These are phyloP conservation scores for Dynastes maya DNA, from an alignment of 2,888 invertebrate genomes.

Conservation along the genomic window DNA sequence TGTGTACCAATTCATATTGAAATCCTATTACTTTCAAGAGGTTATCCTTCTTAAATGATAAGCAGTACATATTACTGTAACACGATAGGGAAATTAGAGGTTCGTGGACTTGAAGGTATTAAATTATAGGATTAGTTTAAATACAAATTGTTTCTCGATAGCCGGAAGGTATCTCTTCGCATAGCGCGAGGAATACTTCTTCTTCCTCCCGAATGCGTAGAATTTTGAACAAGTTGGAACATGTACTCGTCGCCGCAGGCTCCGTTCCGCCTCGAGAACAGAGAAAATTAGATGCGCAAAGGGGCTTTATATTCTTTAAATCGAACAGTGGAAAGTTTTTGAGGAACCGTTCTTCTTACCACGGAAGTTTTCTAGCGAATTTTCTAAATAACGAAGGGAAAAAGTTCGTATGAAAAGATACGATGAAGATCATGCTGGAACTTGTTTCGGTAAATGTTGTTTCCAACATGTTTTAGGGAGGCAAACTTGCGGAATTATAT, in stretches of 20 bases:
- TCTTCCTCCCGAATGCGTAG: constrained; percentile 1
- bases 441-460: too few species aligned
- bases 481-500: too few species aligned
- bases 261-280: background rate
- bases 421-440: too few species aligned
- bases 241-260: constrained; percentile 10
- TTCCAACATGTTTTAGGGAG: too few species aligned
- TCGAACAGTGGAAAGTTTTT: background rate
- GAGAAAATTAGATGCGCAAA: background rate
- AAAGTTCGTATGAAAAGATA: background rate
- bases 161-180: background rate
- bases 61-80: too few species aligned
- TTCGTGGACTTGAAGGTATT: too few species aligned
- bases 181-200: background rate
- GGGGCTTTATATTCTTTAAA: constrained; percentile 1
- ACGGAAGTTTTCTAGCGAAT: background rate
- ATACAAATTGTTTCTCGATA: background rate
- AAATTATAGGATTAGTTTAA: constrained; percentile 1
- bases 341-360: background rate
- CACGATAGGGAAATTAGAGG: too few species aligned
- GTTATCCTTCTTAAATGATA: too few species aligned
- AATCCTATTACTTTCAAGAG: too few species aligned
- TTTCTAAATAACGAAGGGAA: background rate
- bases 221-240: constrained; percentile 20
- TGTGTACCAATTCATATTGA: too few species aligned